A percentile compares a stretch with the other conserved stretches of the same genome.
phyloP scores from a whole-genome alignment of 2,113 vertebrate species.

The Hippocampus abdominalis region DNA sequence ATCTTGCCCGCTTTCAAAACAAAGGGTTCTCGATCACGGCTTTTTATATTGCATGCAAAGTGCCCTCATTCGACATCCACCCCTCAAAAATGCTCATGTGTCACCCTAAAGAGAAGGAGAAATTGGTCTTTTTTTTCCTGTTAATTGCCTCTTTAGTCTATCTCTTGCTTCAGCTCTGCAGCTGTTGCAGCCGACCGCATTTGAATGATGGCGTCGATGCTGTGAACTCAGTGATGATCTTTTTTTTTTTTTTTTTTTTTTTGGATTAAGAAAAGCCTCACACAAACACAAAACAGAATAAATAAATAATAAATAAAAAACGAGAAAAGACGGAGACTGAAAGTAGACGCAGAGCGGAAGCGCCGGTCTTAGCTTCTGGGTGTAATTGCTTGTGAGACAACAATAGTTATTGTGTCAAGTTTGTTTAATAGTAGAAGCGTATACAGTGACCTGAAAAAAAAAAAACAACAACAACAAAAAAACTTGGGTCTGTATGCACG shows the following conservation, averaged over 20 bases:
- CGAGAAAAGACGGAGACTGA: conserved; percentile 10
- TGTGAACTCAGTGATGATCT: background rate
- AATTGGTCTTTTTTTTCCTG: conserved; percentile 15
- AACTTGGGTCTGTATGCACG: background rate
- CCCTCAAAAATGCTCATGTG: conserved; percentile 33
- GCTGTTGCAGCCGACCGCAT: conserved; percentile 14
- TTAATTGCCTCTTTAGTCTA: conserved; percentile 42
- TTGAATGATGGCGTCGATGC: conserved; percentile 6
- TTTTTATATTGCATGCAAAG: conserved; percentile 57
- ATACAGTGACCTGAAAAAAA: background rate
- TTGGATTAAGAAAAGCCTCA: conserved; percentile 1
- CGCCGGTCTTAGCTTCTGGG: background rate
- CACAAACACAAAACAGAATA: background rate
- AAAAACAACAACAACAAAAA: background rate
- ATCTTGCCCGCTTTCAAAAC: background rate
- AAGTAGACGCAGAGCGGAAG: background rate
- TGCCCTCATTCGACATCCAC: background rate
- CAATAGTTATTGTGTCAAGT: background rate
- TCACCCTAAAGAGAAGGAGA: conserved; percentile 27
- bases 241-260: conserved; percentile 1
- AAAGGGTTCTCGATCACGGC: conserved; percentile 47
- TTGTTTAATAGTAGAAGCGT: background rate
- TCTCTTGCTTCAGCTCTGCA: conserved; percentile 21
- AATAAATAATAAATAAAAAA: background rate
- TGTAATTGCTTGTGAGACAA: background rate